Base-by-base conservation (phyloP, 2,113 vertebrate species). In the Catharus minimus region DNA sequence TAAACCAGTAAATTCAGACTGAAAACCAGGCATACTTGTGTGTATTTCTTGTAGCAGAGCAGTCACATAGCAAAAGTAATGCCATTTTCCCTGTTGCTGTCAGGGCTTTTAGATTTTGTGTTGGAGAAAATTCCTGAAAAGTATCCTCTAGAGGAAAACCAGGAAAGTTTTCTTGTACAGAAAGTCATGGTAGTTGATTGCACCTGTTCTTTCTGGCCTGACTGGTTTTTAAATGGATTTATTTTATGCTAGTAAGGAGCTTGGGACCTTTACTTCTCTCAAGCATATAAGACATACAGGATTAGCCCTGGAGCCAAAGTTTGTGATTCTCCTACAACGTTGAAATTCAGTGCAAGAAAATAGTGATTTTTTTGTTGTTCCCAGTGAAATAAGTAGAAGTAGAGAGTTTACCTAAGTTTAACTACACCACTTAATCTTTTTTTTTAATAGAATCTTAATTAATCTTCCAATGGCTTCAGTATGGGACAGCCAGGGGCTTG, bases 371-470 rank as follows among this genome's bases (percentile, higher is more conserved):
- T 74, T 33, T 28, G n/a, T 72, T 84, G 41, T 71, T 92, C 27
- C 27, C 19, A 52, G n/a, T 32, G 28, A 90, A 69, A 69, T 32
- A 66, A 65, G 39, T 55, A 55, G 10, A 86, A 93, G 21, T 44
- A 86, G 66, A 39, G 26, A 65, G 2, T 61, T 88, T 53, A 55
- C 7, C 4, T 49, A 19, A 65, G 2, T 57, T 88, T 53, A 55
- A 7, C 4, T 49, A 19, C 10, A 39, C 15, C 55, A 13, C 0
- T 0, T 32, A 28, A 38, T 72, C 26, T 3, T 61, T 78, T 53
- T 7, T 66, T 78, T 76, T 15, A 21, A 53, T n/a, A 73, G 50
- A 71, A 77, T 80, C 7, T 39, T 78, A 65, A 92, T 64, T 73
- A 86, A 41, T 26, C 24, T 46, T 57, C 13, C 32, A 57, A 23